Base-by-base conservation (phyloP, 2,113 vertebrate genomes). In the Anser brachyrhynchus region DNA sequence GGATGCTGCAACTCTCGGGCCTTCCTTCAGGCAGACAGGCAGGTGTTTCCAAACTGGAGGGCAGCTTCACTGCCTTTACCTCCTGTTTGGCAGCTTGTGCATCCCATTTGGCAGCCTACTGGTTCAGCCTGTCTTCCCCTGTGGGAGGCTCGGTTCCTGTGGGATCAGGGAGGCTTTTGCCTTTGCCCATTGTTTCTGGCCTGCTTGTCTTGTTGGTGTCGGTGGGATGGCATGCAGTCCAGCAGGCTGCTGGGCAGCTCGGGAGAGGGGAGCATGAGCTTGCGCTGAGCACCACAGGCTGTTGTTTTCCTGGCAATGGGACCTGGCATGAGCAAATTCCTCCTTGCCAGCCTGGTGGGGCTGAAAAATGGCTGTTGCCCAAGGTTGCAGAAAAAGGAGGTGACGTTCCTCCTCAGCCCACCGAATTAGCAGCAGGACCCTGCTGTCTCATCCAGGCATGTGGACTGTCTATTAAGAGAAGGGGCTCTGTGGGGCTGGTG, bases 1-100 rank as follows among this genome's bases (percentile, higher is more conserved):
- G 35, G 19, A 13, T 1, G 1, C 26, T 2, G 3, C 57, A n/a
- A 54, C 12, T 1, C 8, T 5, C 9, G 16, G 17, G 33, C 10
- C 7, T 62, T 31, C 64, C 23, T 66, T 65, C 72, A 73, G 52
- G 62, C 43, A 93, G 18, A 31, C 9, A 29, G 46, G 29, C 26
- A 39, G 21, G 21, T 44, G 28, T 21, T 87, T 58, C 55, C 49
- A 37, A 84, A 79, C 10, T 51, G 22, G 28, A 71, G 3, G 25
- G 25, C 4, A 18, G 4, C 0, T 70, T 83, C 43, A 44, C 43
- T 7, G 43, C 29, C 28, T 73, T 61, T 77, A 35, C 20, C 23
- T 86, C 37, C 7, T n/a, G 3, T 70, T 57, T 66, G 44, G 59
- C 37, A 75, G 23, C 28, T 31, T 28, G 21, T 19, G 49, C 2